phyloP scores from a whole-genome alignment of 1,140 invertebrate genomes.

The Leptonema lineaticorne region DNA sequence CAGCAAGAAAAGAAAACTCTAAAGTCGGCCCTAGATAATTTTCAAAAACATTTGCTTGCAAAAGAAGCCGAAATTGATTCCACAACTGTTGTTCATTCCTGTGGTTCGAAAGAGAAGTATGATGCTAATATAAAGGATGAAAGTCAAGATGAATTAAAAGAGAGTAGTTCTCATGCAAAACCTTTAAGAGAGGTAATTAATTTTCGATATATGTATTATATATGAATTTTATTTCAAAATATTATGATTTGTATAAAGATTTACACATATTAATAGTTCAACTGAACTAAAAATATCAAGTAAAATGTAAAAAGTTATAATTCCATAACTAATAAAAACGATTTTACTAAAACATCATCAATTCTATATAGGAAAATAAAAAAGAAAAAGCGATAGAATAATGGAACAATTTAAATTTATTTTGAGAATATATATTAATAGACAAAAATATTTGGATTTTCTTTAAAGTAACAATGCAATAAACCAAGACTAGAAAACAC shows the following conservation, averaged over 20 bases:
- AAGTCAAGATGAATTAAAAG: neutral
- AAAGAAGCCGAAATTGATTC: slow-evolving; percentile 19
- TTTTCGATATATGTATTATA: neutral
- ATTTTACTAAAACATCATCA: no score
- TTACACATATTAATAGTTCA: no score
- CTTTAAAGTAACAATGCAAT: neutral
- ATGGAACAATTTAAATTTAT: no score
- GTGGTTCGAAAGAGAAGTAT: neutral
- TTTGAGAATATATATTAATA: no score
- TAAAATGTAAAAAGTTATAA: no score
- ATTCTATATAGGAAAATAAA: no score
- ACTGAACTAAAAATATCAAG: no score
- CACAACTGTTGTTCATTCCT: no score
- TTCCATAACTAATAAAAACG: no score
- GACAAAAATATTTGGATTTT: slow-evolving; percentile 15
- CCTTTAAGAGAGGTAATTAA: slow-evolving; percentile 22
- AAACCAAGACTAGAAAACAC: neutral
- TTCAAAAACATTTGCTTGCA: slow-evolving; percentile 25
- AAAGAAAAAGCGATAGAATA: no score
- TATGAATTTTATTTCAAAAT: no score
- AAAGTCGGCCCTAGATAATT: slow-evolving; percentile 51
- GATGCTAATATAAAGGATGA: neutral
- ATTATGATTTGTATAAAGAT: no score
- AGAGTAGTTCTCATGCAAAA: slow-evolving; percentile 8
- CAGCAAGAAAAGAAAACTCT: slow-evolving; percentile 57